phyloP scores from a whole-genome alignment of 2,797 vertebrate genomes.

The Oreochromis mossambicus region DNA sequence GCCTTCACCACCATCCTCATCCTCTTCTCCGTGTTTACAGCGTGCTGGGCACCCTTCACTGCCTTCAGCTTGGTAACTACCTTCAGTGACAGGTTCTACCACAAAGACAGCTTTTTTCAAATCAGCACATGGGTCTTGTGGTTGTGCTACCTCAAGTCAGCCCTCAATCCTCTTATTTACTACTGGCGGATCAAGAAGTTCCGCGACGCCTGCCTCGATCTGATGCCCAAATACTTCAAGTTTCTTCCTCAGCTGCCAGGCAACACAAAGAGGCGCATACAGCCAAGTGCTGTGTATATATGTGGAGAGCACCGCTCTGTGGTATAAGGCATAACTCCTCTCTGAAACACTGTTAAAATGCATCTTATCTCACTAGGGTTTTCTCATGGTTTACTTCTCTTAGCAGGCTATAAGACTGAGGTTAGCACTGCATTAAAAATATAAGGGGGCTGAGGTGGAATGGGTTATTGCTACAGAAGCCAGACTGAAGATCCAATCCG shows the following conservation, averaged over 20 bases:
- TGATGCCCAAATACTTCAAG: slow-evolving; percentile 96
- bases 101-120: slow-evolving; percentile 90
- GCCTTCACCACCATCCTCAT: slow-evolving; percentile 99
- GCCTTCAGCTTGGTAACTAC: slow-evolving; percentile 92
- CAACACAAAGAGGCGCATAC: slow-evolving; percentile 87
- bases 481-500: neutral
- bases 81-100: slow-evolving; percentile 88
- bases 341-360: neutral
- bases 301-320: slow-evolving; percentile 91
- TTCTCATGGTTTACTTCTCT: neutral
- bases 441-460: neutral
- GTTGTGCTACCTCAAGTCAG: slow-evolving; percentile 99
- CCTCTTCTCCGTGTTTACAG: slow-evolving; percentile 93
- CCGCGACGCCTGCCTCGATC: slow-evolving; percentile 92
- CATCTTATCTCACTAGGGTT: neutral
- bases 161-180: slow-evolving; percentile 97
- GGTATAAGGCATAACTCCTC: slow-evolving; percentile 70
- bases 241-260: slow-evolving; percentile 91
- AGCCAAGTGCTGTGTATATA: slow-evolving; percentile 93
- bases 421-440: slow-evolving; percentile 2
- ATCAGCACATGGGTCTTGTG: slow-evolving; percentile 96
- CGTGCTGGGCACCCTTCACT: slow-evolving; percentile 93
- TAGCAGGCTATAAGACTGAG: neutral
- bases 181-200: slow-evolving; percentile 99
- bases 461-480: neutral